Conservation (phyloP, 1,140 invertebrate genomes). For the Drosophila nigrodunni region DNA sequence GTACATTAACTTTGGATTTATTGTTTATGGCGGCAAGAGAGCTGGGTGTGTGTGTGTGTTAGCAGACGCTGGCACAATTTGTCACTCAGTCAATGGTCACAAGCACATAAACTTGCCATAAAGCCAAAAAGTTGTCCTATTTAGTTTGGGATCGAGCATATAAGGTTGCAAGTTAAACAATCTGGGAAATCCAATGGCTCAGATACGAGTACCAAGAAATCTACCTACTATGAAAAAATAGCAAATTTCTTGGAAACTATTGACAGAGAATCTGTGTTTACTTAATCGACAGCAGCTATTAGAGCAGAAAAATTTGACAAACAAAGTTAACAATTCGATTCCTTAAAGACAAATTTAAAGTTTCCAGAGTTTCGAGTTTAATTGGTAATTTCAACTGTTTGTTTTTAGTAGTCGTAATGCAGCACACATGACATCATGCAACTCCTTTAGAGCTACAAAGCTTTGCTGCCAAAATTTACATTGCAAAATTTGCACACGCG, state of each 20-base stretch:
- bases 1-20: constrained; percentile 79
- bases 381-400: constrained; percentile 19
- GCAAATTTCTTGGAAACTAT: constrained; percentile 3
- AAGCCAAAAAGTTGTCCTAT: constrained; percentile 21
- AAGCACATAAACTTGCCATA: constrained; percentile 34
- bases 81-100: constrained; percentile 47
- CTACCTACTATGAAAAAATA: not conserved
- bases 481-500: constrained; percentile 64
- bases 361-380: constrained; percentile 9
- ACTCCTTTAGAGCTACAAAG: not conserved
- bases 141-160: constrained; percentile 21
- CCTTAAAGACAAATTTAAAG: constrained; percentile 27
- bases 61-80: constrained; percentile 24
- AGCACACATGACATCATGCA: not conserved
- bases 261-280: constrained; percentile 18
- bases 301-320: constrained; percentile 17
- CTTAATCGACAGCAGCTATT: constrained; percentile 10
- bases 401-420: constrained; percentile 12
- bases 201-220: not conserved
- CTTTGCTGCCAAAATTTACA: constrained; percentile 58
- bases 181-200: constrained; percentile 7
- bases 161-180: constrained; percentile 21
- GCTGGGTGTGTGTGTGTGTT: not conserved
- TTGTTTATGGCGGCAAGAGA: constrained; percentile 65
- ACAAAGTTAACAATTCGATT: constrained; percentile 9